Conservation (phyloP, 2,797 vertebrate genomes). For the Sebastes dallii region DNA sequence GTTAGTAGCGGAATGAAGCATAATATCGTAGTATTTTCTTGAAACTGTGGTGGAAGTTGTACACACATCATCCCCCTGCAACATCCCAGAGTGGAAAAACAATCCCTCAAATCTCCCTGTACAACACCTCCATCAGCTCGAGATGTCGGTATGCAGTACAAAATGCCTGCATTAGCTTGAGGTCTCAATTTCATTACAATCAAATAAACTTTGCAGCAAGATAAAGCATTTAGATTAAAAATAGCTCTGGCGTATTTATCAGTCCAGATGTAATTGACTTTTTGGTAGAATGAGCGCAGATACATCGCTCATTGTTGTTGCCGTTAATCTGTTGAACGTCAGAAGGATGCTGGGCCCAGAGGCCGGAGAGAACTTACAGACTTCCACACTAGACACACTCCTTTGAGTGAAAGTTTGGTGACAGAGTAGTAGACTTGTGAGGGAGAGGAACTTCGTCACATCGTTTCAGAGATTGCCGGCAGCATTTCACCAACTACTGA, state of each 20-base stretch:
- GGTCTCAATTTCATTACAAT: constrained; percentile 28
- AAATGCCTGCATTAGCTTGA: constrained; percentile 20
- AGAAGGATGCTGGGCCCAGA: constrained; percentile 5
- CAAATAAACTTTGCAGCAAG: constrained; percentile 10
- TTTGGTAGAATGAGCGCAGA: constrained; percentile 16
- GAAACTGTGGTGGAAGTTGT: constrained; percentile 19
- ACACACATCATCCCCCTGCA: neutral
- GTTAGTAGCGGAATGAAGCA: neutral
- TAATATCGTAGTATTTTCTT: neutral
- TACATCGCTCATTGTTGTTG: constrained; percentile 22
- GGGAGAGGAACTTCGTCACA: constrained; percentile 25
- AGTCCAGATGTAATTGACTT: constrained; percentile 36
- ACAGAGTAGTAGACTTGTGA: neutral
- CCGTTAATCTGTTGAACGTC: constrained; percentile 20
- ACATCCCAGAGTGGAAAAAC: neutral
- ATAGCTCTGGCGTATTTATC: constrained; percentile 15
- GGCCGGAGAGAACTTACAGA: constrained; percentile 11
- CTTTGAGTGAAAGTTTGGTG: constrained; percentile 25
- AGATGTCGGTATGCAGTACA: neutral
- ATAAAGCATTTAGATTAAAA: constrained; percentile 1
- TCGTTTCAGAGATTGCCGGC: constrained; percentile 35
- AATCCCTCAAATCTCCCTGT: constrained; percentile 4
- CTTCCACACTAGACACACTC: neutral
- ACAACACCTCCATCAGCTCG: constrained; percentile 1
- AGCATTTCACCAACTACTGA: constrained; percentile 25